Conservation (phyloP, 2,113 vertebrate species). For the Brachirus orientalis region DNA sequence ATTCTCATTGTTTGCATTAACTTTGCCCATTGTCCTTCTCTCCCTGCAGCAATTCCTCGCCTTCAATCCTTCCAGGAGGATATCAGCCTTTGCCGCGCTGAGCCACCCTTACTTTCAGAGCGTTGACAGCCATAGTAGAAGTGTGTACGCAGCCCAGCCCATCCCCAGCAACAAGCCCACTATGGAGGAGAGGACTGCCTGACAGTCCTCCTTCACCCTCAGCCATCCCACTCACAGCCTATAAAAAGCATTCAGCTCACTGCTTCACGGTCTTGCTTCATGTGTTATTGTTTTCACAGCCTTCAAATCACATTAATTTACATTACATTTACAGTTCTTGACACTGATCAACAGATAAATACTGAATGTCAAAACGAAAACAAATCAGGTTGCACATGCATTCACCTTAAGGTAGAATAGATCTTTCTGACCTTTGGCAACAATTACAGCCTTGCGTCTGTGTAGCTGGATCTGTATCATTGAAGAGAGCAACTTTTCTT, state of each 20-base stretch:
- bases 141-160: slow-evolving; percentile 85
- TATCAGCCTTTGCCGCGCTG: slow-evolving; percentile 94
- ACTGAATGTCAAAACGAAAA: slow-evolving; percentile 4
- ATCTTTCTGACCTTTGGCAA: too few species aligned
- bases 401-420: too few species aligned
- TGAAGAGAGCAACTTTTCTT: too few species aligned
- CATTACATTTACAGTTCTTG: slow-evolving; percentile 27
- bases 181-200: slow-evolving; percentile 89
- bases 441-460: too few species aligned
- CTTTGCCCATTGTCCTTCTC: neutral
- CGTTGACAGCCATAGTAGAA: slow-evolving; percentile 91
- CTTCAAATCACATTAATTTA: slow-evolving; percentile 4
- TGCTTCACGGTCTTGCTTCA: slow-evolving; percentile 6
- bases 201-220: slow-evolving; percentile 54
- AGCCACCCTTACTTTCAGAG: slow-evolving; percentile 95
- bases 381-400: too few species aligned
- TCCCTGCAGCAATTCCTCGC: slow-evolving; percentile 91
- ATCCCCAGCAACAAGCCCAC: slow-evolving; percentile 89
- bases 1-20: neutral
- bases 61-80: slow-evolving; percentile 94
- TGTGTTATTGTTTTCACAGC: slow-evolving; percentile 9
- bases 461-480: too few species aligned
- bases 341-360: slow-evolving; percentile 25
- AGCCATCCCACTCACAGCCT: slow-evolving; percentile 11
- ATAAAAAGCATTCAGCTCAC: slow-evolving; percentile 16